Base-by-base conservation (phyloP, 2,113 vertebrate genomes). In the Thamnophis sirtalis region DNA sequence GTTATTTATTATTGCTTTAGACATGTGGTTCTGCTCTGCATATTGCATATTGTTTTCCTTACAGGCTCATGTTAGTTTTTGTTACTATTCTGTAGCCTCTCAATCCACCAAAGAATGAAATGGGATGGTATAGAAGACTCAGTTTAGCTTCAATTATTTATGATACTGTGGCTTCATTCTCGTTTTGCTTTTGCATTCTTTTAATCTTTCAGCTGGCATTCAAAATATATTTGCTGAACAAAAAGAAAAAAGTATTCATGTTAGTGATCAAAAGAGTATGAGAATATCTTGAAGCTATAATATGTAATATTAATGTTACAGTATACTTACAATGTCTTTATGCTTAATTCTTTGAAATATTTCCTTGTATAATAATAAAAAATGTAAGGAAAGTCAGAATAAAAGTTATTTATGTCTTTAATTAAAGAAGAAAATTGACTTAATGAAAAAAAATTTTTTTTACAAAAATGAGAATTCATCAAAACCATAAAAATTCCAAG, bases 401-500 rank as follows among this genome's bases (percentile, higher is more conserved):
- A 97, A 96, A 97, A 92, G 93, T 97, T 98, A 97, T 98, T 97
- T 97, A 97, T 91, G 93, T 92, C 96, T 98, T 98, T 98, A 98
- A 98, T 98, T 98, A 97, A 97, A 97, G 96, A 96, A 95, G 93
- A 97, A 97, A 97, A 96, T 94, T 97, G 96, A 96, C 96, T 95
- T 96, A 96, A 92, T 95, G 96, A 96, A 97, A 97, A 96, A 92
- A 68, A 93, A 95, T 95, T 97, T 95, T 97, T 95, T 97, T 95
- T 97, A 92, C 92, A 97, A 97, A 97, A 97, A 97, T 96, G 96
- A 96, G 96, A 97, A 97, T 98, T 97, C 91, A 96, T 97, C 96
- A 97, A 92, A 97, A 43, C 97, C 96, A 97, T 97, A 98, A 98
- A 98, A 98, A 98, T 97, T 98, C 97, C 97, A 97, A 96, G 95